Evolutionary conservation across 2,113 vertebrate genomes (phyloP).

Genomic region (Choloepus hoffmanni): DNA sequence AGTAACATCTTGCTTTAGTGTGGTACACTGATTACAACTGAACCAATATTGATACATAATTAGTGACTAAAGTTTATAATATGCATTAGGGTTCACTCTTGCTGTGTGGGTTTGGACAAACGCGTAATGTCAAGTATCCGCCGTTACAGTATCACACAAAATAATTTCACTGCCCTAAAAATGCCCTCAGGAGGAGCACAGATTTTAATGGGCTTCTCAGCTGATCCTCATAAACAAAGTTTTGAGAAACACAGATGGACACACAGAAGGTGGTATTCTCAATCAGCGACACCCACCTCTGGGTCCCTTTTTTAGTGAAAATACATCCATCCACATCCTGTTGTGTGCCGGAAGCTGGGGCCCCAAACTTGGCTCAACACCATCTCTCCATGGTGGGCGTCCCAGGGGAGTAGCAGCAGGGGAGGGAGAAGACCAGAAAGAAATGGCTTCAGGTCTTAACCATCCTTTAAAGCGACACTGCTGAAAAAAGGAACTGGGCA

Average conservation of each 20-base stretch:
- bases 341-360: rapidly evolving
- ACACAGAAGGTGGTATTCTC: not conserved
- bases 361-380: not conserved
- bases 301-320: rapidly evolving
- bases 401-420: rapidly evolving
- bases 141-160: too few species aligned
- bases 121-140: too few species aligned
- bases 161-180: too few species aligned
- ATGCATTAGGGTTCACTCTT: too few species aligned
- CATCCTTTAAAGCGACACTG: not conserved
- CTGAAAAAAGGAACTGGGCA: not conserved
- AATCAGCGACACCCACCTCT: rapidly evolving
- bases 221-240: not conserved
- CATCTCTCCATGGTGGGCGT: too few species aligned
- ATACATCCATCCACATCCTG: rapidly evolving
- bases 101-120: too few species aligned
- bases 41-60: too few species aligned
- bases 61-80: too few species aligned
- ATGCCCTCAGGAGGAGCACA: too few species aligned
- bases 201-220: not conserved
- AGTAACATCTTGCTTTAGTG: too few species aligned
- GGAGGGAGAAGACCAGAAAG: not conserved
- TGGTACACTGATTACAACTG: too few species aligned
- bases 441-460: not conserved
- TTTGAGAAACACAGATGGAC: not conserved